Base-by-base conservation (phyloP, 2,797 vertebrate genomes). In the Enteromius paludinosus region DNA sequence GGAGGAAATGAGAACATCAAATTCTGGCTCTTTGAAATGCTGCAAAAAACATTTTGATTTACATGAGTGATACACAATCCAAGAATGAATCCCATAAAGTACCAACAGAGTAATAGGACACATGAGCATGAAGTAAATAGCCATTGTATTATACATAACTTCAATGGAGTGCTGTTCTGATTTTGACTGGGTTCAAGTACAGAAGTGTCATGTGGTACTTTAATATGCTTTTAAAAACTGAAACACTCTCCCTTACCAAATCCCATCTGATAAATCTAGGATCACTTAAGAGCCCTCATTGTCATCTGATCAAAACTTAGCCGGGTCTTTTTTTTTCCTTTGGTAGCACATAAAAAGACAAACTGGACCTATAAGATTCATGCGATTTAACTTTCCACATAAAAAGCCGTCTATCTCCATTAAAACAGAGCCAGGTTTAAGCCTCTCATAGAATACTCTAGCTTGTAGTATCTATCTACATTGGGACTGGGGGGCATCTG, bases 401-500 rank as follows among this genome's bases (percentile, higher is more conserved):
- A 94, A 94, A 95, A 92, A 85, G 68, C 89, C 90, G 89, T 92
- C 90, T 79, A 89, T 94, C 92, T 94, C 88, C 92, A 94, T 95
- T 93, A 94, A 90, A 91, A 90, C 87, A 90, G 91, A 93, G 90
- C 85, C 88, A 84, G 66, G 72, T 90, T 88, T 91, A 92, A 94
- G 89, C 90, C 90, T 89, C 79, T 82, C 69, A 83, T 87, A 90
- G 89, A 87, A 87, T 86, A 87, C 83, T 87, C 78, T 87, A 89
- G 86, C 88, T 84, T 69, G 68, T 75, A 84, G 76, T 90, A 89
- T 91, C 92, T 92, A 88, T 91, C 80, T 88, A 93, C 92, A 88
- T 89, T 83, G 88, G 90, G 86, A 83, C 89, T 84, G 78, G 70
- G 79, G 84, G 90, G 93, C 97, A 97, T 97, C 96, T 98, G 97